A percentile compares a stretch with the other conserved stretches of the same genome.
Evolutionary conservation across 2,113 vertebrate species (phyloP).

Genomic region (Coregonus clupeaformis): DNA sequence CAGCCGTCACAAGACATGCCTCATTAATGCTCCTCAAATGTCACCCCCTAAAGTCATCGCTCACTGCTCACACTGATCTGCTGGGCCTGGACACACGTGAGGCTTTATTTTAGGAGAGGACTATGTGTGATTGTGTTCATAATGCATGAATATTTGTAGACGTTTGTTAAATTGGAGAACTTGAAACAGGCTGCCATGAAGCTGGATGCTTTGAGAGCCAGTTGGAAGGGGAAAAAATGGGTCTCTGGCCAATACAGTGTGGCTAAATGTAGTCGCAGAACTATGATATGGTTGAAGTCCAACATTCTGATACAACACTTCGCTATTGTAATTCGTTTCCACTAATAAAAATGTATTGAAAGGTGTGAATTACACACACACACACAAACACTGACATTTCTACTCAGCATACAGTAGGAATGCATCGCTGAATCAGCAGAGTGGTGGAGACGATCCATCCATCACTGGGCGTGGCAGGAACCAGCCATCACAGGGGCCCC

Average conservation of each 20-base stretch:
- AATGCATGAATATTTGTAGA: no score
- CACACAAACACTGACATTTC: not conserved
- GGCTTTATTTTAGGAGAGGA: conserved; percentile 57
- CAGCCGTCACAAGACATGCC: conserved; percentile 73
- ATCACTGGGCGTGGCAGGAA: not conserved
- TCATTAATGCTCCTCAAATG: conserved; percentile 79
- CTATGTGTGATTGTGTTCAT: conserved; percentile 28
- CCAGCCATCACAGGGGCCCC: not conserved
- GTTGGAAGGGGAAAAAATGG: no score
- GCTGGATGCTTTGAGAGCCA: no score
- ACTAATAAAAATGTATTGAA: not conserved
- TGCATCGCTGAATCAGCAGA: not conserved
- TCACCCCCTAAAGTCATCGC: conserved; percentile 76
- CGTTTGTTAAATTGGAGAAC: no score
- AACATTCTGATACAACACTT: no score
- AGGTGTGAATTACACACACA: not conserved
- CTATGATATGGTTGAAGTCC: no score
- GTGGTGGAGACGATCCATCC: not conserved
- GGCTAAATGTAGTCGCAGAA: no score
- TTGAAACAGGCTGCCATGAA: no score
- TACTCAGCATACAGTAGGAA: not conserved
- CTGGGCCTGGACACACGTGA: conserved; percentile 68
- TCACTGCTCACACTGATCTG: conserved; percentile 51
- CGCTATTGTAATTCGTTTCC: no score
- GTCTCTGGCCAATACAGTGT: no score